A percentile compares a stretch with the other conserved stretches of the same genome.
These are phyloP conservation scores for Petrocephalus microphthalmus DNA, from an alignment of 2,113 vertebrate genomes.

Conservation along the genomic window DNA sequence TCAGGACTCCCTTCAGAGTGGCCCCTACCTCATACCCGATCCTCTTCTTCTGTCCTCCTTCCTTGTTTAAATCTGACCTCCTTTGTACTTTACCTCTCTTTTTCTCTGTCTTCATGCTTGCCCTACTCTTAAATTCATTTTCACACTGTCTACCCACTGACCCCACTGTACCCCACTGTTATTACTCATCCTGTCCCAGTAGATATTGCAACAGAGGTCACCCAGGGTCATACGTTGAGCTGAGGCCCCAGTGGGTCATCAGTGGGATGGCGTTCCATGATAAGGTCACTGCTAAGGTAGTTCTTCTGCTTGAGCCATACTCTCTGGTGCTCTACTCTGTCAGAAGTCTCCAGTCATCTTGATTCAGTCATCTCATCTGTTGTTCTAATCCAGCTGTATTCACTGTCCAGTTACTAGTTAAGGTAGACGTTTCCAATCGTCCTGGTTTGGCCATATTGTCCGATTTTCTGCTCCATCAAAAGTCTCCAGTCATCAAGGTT, in stretches of 20 bases:
- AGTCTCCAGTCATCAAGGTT: not conserved
- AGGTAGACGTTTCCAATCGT: not conserved
- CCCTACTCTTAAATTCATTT: slow-evolving; percentile 30
- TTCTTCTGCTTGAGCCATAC: not conserved
- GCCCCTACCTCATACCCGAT: not conserved
- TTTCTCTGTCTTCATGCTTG: slow-evolving; percentile 32
- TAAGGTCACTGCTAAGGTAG: no score
- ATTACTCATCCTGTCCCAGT: slow-evolving; percentile 33
- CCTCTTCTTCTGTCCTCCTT: slow-evolving; percentile 25
- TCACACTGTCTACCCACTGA: slow-evolving; percentile 23
- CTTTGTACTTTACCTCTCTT: slow-evolving; percentile 45
- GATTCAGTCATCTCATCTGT: not conserved
- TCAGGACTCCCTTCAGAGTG: not conserved
- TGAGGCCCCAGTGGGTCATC: not conserved
- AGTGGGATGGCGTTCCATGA: not conserved
- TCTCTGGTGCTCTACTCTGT: not conserved
- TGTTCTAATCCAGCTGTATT: not conserved
- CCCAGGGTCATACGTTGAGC: not conserved
- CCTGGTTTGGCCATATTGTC: not conserved
- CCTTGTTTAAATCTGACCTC: slow-evolving; percentile 46
- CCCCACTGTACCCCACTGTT: slow-evolving; percentile 38
- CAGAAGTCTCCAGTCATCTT: not conserved
- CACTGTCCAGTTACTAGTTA: not conserved
- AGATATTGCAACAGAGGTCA: not conserved
- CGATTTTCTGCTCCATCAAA: not conserved